These are phyloP conservation scores for Rhynchotus rufescens DNA, from an alignment of 2,797 vertebrate species.

Conservation along the genomic window DNA sequence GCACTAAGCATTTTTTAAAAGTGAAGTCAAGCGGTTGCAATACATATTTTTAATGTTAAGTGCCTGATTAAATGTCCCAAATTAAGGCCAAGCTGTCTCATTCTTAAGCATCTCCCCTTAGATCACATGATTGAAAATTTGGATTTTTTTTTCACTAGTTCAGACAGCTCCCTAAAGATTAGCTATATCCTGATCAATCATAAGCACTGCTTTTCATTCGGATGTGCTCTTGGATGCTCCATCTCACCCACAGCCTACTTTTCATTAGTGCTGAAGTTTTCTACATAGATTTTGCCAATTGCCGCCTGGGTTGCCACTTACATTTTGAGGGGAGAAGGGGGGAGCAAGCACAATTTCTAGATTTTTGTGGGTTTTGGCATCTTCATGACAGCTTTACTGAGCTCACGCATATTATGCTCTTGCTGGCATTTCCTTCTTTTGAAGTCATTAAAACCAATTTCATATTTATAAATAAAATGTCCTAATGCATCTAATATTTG, in stretches of 20 bases:
- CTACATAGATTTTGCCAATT: background rate
- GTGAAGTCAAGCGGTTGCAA: background rate
- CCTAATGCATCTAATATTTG: conserved; percentile 47
- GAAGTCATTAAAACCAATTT: conserved; percentile 61
- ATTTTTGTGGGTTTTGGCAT: conserved; percentile 32
- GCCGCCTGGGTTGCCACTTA: conserved; percentile 12
- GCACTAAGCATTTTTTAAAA: background rate
- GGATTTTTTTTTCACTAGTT: background rate
- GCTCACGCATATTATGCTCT: background rate
- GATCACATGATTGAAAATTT: background rate
- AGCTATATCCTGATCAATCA: background rate
- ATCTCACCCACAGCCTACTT: conserved; percentile 10
- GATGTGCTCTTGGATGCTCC: background rate
- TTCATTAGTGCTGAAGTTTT: background rate
- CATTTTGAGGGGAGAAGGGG: background rate
- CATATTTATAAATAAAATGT: conserved; percentile 63
- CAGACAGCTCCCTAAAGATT: background rate
- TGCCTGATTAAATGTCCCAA: background rate
- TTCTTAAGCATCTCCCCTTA: background rate
- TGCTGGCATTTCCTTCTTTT: conserved; percentile 56
- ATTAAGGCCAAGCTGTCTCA: background rate
- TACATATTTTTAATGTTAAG: background rate
- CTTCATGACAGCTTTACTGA: conserved; percentile 45
- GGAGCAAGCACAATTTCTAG: background rate
- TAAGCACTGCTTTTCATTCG: background rate